Evolutionary conservation across 2,113 vertebrate genomes (phyloP).

Genomic region (Nothobranchius furzeri): DNA sequence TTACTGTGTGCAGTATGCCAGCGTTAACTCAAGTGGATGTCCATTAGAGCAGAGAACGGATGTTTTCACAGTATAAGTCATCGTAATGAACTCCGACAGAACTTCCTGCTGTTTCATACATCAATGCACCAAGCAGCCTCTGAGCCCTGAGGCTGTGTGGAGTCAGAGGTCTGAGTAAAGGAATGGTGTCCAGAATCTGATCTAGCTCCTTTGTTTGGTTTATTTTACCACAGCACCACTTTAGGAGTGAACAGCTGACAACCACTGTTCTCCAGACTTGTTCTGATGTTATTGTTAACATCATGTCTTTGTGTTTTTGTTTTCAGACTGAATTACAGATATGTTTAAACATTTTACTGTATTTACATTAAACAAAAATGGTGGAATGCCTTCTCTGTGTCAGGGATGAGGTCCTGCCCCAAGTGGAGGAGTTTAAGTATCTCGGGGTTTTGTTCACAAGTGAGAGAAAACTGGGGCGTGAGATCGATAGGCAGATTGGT

Average conservation of each 20-base stretch:
- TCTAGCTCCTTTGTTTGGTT: conserved; percentile 14
- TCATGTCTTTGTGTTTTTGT: neutral
- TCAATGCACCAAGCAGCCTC: conserved; percentile 27
- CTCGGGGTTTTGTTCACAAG: too few relatives aligned
- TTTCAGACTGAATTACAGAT: neutral
- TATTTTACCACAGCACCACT: conserved; percentile 13
- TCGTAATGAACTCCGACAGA: conserved; percentile 64
- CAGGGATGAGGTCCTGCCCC: too few relatives aligned
- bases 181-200: conserved; percentile 25
- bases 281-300: neutral
- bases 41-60: conserved; percentile 48
- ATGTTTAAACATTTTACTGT: too few relatives aligned
- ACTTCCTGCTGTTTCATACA: conserved; percentile 40
- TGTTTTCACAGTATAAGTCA: conserved; percentile 60
- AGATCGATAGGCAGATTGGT: too few relatives aligned
- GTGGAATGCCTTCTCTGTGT: too few relatives aligned
- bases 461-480: too few relatives aligned
- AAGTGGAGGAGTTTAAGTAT: too few relatives aligned
- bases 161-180: conserved; percentile 17
- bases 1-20: conserved; percentile 36
- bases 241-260: neutral
- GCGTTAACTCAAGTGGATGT: conserved; percentile 49
- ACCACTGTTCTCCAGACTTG: neutral
- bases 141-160: conserved; percentile 32
- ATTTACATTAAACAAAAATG: too few relatives aligned